These are phyloP conservation scores for Solenodon paradoxus DNA, from an alignment of 2,113 vertebrate species.

Conservation along the genomic window DNA sequence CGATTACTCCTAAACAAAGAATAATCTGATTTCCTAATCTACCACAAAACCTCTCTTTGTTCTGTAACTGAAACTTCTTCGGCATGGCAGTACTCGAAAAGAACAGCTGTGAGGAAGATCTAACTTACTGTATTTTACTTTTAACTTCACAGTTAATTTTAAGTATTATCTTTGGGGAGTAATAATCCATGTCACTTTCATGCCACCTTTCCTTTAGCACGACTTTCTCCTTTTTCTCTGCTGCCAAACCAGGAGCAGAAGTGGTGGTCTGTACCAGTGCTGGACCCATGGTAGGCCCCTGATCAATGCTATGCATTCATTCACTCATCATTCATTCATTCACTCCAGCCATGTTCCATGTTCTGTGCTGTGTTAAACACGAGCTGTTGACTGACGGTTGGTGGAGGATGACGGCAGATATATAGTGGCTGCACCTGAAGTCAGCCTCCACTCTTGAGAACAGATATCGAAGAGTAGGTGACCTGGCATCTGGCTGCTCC, in stretches of 20 bases:
- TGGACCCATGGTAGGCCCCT: not conserved
- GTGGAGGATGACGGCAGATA: not conserved
- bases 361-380: not conserved
- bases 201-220: not conserved
- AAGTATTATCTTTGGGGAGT: not conserved
- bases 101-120: not conserved
- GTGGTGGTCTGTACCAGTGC: not conserved
- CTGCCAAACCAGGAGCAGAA: constrained; percentile 25
- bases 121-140: not conserved
- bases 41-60: not conserved
- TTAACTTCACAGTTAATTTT: not conserved
- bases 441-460: not conserved
- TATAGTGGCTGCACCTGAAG: not conserved
- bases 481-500: rapidly evolving
- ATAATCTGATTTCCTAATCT: not conserved
- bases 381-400: not conserved
- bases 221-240: constrained; percentile 2
- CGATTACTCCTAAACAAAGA: not conserved
- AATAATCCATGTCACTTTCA: not conserved
- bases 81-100: not conserved
- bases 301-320: not conserved
- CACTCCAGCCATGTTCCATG: not conserved
- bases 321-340: not conserved
- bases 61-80: not conserved
- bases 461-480: not conserved